Base-by-base conservation (phyloP, 2,113 vertebrate genomes). In the Actenoides hombroni region DNA sequence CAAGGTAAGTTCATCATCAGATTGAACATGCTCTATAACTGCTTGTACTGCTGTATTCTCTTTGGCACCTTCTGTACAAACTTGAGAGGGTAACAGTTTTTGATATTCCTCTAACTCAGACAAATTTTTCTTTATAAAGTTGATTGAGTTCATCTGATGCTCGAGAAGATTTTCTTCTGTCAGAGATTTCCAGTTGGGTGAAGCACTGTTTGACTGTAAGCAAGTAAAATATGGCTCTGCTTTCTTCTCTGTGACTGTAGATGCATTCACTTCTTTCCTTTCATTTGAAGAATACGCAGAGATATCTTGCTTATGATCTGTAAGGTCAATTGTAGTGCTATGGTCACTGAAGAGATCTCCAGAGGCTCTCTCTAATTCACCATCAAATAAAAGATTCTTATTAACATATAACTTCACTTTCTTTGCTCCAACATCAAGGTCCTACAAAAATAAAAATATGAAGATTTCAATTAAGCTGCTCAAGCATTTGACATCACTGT, bases 401-500 rank as follows among this genome's bases (percentile, higher is more conserved):
- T 99, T 98, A 57, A 99, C 94, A 46, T 99, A 99, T 31, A 99
- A 78, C 95, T 98, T 99, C 93, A 99, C 97, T 10, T 98, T 97
- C 76, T 98, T 98, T 33, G 98, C 99, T 64, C 99, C 99, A 15
- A 99, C 56, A 59, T 99, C 98, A 65, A 99, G 98, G 65, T 99
- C 98, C 99, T 99, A 90, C 40, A 92, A 83, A 97, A 84, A 97
- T 16, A 82, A 90, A 90, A 82, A 61, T 2, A 79, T 6, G 53
- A 91, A 88, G 37, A 64, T 57, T 79, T 83, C 74, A 71, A 14
- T 69, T 53, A 48, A 65, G 37, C 25, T 83, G 35, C 61, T 76
- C 25, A 80, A 83, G 35, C 44, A 60, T n/a, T 59, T 31, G 48
- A 4, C 81, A 80, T 40, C 37, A n/a, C 44, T 63, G 44, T 51